These are phyloP conservation scores for Machimus atricapillus DNA, from an alignment of 2,888 invertebrate species.

Conservation along the genomic window DNA sequence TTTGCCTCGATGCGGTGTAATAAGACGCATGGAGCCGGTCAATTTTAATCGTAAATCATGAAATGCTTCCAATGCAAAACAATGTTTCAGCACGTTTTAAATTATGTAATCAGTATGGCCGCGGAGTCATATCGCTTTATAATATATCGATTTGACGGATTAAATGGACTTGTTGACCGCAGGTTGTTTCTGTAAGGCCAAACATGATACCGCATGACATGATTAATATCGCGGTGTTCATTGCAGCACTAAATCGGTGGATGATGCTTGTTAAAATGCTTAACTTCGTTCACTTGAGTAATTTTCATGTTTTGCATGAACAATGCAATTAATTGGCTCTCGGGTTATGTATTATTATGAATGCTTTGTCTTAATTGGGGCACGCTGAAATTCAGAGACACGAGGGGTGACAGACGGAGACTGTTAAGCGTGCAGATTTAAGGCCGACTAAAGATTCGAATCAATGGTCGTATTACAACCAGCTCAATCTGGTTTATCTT, in stretches of 20 bases:
- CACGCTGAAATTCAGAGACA: neutral
- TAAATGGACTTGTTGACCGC: conserved; percentile 6
- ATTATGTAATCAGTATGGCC: neutral
- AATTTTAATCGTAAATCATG: neutral
- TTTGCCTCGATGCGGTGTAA: neutral
- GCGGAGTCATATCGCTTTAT: neutral
- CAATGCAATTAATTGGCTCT: neutral
- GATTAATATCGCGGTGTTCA: neutral
- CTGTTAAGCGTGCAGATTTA: neutral
- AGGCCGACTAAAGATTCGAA: neutral
- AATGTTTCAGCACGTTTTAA: neutral
- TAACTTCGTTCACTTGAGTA: neutral
- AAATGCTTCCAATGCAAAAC: neutral
- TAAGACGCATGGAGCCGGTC: neutral
- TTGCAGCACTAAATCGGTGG: neutral
- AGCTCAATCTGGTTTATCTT: neutral
- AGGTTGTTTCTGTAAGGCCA: neutral
- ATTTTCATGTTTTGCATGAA: neutral
- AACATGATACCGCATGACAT: neutral
- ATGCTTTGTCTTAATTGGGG: neutral
- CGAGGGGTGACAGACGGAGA: neutral
- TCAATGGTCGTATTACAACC: neutral
- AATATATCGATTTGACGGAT: conserved; percentile 2
- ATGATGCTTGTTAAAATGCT: neutral
- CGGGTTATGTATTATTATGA: neutral